These are phyloP conservation scores for Drosophila rufa DNA, from an alignment of 1,140 invertebrate species.

Conservation along the genomic window DNA sequence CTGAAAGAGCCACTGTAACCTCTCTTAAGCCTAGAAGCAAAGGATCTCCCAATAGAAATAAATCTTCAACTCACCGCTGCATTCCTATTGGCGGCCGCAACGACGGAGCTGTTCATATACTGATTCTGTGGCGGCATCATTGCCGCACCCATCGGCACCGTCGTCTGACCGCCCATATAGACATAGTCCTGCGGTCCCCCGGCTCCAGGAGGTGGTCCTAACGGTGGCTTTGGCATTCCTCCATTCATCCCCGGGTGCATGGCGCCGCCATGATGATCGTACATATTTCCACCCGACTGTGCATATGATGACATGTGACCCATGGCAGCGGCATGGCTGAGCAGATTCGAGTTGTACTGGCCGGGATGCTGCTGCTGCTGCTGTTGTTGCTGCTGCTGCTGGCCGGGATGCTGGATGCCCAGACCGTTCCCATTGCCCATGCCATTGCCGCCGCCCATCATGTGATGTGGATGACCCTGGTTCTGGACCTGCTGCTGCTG, in stretches of 20 bases:
- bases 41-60: not conserved
- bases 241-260: conserved; percentile 83
- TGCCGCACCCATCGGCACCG: conserved; percentile 70
- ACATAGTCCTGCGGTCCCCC: conserved; percentile 77
- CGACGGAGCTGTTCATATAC: conserved; percentile 82
- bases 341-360: conserved; percentile 79
- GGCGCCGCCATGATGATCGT: conserved; percentile 77
- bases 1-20: not conserved
- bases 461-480: conserved; percentile 70
- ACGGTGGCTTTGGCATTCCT: conserved; percentile 75
- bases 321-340: conserved; percentile 78
- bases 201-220: conserved; percentile 56
- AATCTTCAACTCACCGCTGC: conserved; percentile 75
- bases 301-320: conserved; percentile 72
- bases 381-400: conserved; percentile 64
- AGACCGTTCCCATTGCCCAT: conserved; percentile 68
- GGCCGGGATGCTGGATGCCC: conserved; percentile 59
- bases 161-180: conserved; percentile 77
- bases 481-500: conserved; percentile 74
- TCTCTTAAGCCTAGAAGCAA: not conserved
- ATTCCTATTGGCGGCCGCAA: conserved; percentile 77
- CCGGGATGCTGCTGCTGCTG: conserved; percentile 76
- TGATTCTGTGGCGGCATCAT: conserved; percentile 83
- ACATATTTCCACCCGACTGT: conserved; percentile 71
- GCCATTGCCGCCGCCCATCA: conserved; percentile 73